Evolutionary conservation across 64 coral and sea anemone genomes (phyloP), one percentile per base, ranked within the genome.

Genomic region (Catalaphyllia jardinei): DNA sequence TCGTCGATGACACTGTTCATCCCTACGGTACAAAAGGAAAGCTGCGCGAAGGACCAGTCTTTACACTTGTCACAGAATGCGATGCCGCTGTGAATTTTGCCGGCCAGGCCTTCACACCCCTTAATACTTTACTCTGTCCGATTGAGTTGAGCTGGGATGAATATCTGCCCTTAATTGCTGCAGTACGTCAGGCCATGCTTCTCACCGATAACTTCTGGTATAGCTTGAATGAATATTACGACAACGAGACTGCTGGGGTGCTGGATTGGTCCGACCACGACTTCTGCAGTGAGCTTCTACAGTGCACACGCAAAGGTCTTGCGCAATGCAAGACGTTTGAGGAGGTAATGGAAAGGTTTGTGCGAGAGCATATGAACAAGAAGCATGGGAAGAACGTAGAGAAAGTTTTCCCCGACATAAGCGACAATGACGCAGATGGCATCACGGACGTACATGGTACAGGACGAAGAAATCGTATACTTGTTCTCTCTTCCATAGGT

Each of bases 201-300:
- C 73, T 73, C 15, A 89, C 87, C 14, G 87, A 73, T 11, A n/a
- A 79, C 27, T 89, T 89, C 55, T 89, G 87, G 87, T 89, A 77
- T 16, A 22, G n/a, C 54, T n/a, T 57, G 28, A 35, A 77, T 65
- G 55, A 57, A 2, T 88, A 62, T 31, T 29, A 78, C 42, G 87
- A 78, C 62, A 88, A 75, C 38, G 4, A 61, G 25, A 61, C 87
- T 22, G 54, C 57, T 4, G 62, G 14, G 31, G 57, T 79, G 77
- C 49, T 62, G 19, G 25, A 69, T 42, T 89, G 60, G 75, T 18
- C 10, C 13, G 87, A 89, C 22, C 87, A 18, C 35, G 74, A 77
- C 19, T 42, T 89, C 31, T 89, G 87, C 46, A 46, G 1, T 24
- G 87, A 89, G 39, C 19, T 79, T 35, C 10, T 89, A 60, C 75